Evolutionary conservation across 2,113 vertebrate species (phyloP).

Genomic region (Cyanistes caeruleus): DNA sequence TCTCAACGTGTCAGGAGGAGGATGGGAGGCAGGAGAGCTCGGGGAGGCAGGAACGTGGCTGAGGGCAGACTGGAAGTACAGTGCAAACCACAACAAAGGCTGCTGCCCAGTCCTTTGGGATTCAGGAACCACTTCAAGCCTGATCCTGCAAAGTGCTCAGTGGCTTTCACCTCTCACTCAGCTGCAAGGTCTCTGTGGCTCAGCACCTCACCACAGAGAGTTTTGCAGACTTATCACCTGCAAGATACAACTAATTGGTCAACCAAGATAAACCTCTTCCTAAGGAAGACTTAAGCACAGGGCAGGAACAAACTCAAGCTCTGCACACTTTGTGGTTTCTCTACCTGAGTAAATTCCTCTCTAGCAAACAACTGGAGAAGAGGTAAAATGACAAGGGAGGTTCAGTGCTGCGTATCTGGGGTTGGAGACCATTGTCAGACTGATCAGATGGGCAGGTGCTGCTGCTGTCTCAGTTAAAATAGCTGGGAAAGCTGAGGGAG

Average conservation of each 20-base stretch:
- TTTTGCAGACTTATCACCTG: background rate
- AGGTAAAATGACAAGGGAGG: background rate
- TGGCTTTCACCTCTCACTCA: background rate
- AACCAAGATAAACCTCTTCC: conserved; percentile 7
- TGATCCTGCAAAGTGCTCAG: background rate
- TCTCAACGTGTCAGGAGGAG: background rate
- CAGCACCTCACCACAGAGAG: background rate
- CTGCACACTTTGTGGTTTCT: background rate
- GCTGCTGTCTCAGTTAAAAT: background rate
- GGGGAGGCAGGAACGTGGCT: background rate
- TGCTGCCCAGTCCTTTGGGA: background rate
- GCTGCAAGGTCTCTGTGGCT: background rate
- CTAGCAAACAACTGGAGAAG: background rate
- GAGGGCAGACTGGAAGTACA: background rate
- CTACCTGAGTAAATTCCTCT: background rate
- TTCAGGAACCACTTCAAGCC: conserved; percentile 37
- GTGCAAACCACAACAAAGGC: conserved; percentile 3
- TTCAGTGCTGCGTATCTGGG: background rate
- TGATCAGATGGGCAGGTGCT: background rate
- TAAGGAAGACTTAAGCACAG: background rate
- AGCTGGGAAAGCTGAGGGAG: background rate
- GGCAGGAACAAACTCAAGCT: background rate
- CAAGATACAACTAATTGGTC: background rate
- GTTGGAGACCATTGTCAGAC: background rate
- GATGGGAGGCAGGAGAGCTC: background rate